These are phyloP conservation scores for Drepana arcuata DNA, from an alignment of 1,140 invertebrate species.

Conservation along the genomic window DNA sequence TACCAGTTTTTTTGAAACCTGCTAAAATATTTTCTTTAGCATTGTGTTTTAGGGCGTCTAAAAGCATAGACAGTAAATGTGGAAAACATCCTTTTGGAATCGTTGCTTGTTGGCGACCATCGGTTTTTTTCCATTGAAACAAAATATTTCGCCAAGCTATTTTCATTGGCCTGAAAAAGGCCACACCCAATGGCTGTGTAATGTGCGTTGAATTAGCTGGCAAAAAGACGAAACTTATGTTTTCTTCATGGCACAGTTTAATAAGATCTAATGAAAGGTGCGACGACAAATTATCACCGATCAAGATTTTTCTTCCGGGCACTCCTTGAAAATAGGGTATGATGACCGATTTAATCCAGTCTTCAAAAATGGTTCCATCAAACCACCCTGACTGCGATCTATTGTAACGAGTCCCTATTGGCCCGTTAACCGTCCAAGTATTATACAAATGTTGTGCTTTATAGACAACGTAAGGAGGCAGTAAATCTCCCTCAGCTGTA, in stretches of 20 bases:
- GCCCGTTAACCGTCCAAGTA: background rate
- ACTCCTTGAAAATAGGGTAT: background rate
- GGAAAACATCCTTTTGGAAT: too few species aligned
- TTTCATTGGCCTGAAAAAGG: conserved; percentile 14
- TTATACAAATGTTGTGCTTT: conserved; percentile 1
- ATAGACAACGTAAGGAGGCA: background rate
- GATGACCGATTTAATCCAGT: background rate
- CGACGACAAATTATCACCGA: conserved; percentile 1
- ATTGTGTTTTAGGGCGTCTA: too few species aligned
- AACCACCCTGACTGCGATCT: conserved; percentile 1
- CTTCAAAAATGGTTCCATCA: background rate
- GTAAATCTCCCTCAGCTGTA: background rate
- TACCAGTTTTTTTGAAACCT: too few species aligned
- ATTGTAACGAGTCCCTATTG: background rate
- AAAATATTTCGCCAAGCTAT: conserved; percentile 11
- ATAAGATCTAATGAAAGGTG: conserved; percentile 5
- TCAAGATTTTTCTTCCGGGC: background rate
- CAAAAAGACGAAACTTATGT: conserved; percentile 14
- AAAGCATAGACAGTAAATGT: too few species aligned
- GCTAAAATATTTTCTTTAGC: too few species aligned
- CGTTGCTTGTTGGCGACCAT: background rate
- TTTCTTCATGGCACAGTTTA: conserved; percentile 8
- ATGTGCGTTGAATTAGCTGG: conserved; percentile 11
- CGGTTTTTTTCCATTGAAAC: background rate
- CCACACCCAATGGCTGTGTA: conserved; percentile 13